Conservation (phyloP, 2,888 invertebrate species). For the Cryptocephalus primarius region DNA sequence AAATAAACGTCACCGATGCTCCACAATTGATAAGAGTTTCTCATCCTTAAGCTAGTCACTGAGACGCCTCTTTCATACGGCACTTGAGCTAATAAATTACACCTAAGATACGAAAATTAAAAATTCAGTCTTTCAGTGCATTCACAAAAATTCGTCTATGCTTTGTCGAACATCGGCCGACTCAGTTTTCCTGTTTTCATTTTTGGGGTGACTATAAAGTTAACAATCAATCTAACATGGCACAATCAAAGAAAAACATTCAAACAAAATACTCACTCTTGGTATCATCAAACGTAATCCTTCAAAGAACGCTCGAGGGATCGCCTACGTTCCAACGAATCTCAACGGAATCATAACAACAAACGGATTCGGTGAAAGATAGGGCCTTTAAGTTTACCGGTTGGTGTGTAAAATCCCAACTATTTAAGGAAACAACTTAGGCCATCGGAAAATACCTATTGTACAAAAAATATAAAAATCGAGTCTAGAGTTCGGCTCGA, state of each 20-base stretch:
- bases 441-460: too few relatives aligned
- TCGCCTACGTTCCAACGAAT: too few relatives aligned
- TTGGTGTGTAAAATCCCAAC: too few relatives aligned
- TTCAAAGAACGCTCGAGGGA: too few relatives aligned
- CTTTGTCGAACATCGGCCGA: conserved; percentile 26
- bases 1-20: conserved; percentile 24
- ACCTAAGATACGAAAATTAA: conserved; percentile 13
- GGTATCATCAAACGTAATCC: too few relatives aligned
- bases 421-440: too few relatives aligned
- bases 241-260: conserved; percentile 31
- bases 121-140: conserved; percentile 25
- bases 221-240: conserved; percentile 34
- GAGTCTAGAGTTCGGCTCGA: too few relatives aligned
- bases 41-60: background rate
- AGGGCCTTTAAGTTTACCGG: too few relatives aligned
- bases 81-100: conserved; percentile 23
- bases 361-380: too few relatives aligned
- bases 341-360: too few relatives aligned
- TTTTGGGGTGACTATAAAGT: conserved; percentile 20
- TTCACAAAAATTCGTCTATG: conserved; percentile 20
- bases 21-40: conserved; percentile 19
- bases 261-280: conserved; percentile 14
- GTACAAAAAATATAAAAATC: too few relatives aligned
- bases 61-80: conserved; percentile 20
- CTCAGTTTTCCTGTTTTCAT: background rate